Base-by-base conservation (phyloP, 2,113 vertebrate species). In the Hiodon alosoides region DNA sequence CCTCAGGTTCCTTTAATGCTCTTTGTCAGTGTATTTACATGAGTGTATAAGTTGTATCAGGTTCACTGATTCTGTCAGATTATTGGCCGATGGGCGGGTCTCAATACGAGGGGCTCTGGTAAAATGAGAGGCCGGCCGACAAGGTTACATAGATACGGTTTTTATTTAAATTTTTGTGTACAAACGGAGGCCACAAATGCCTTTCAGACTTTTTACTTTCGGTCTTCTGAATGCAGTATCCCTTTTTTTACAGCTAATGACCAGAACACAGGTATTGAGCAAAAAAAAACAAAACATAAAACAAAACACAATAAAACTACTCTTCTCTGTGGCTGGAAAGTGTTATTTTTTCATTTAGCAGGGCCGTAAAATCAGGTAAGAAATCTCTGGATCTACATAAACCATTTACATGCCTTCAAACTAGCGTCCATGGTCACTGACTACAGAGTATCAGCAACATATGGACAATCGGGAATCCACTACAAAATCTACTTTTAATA, bases 131-230 rank as follows among this genome's bases (percentile, higher is more conserved):
- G 14, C 6, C 14, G 14, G 50, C 17, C 10, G 50, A 17, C 59
- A 59, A 17, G 60, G 68, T 70, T 81, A 83, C 75, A 67, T 83
- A 88, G 84, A 83, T 87, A 87, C 83, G 84, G 78, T 85, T 87
- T 86, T 90, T 90, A 90, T 91, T 91, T 87, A 88, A 88, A 87
- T 87, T 84, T 85, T 67, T 69, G 86, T 86, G 83, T 91, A 91
- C 87, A 90, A 90, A 90, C 81, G 85, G 87, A 84, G 88, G 83
- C 84, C 86, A 86, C 81, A 89, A 90, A 89, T 83, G 86, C 86
- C 83, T 86, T 83, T 60, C 77, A 77, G 82, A 65, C 51, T 66
- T 71, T 71, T 61, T 76, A 51, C 47, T 4, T 55, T 69, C 69
- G 46, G 3, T 11, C 4, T 75, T 80, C 83, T 79, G 48, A 82